These are phyloP conservation scores for Microtus montanus DNA, from an alignment of 2,113 vertebrate genomes.

Conservation along the genomic window DNA sequence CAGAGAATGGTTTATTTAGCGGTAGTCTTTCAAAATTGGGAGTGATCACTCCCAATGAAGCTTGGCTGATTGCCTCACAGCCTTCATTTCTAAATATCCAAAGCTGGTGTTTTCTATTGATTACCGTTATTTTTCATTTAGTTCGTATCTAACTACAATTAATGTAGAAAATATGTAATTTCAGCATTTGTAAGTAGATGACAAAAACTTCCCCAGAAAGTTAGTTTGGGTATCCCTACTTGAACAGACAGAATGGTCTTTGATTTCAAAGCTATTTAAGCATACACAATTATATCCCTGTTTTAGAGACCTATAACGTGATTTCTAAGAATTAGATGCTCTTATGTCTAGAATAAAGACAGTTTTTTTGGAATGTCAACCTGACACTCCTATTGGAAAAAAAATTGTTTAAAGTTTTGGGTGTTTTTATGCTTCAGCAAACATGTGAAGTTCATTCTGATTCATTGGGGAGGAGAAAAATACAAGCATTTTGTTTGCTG, in stretches of 20 bases:
- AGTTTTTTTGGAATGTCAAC: not conserved
- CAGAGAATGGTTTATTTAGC: conserved; percentile 15
- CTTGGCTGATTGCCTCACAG: not conserved
- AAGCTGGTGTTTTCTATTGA: not conserved
- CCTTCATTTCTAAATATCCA: not conserved
- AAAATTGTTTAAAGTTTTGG: not conserved
- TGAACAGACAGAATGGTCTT: not conserved
- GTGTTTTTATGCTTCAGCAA: not conserved
- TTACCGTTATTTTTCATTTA: not conserved
- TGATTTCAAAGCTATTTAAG: conserved; percentile 43
- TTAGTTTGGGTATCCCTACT: not conserved
- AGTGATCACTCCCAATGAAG: not conserved
- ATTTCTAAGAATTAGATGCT: not conserved
- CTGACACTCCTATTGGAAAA: not conserved
- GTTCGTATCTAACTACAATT: not conserved
- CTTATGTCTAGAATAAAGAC: not conserved
- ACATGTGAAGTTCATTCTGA: not conserved
- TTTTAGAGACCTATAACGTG: not conserved
- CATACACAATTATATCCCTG: not conserved
- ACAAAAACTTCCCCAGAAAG: not conserved
- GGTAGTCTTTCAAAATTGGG: not conserved
- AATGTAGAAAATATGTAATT: not conserved
- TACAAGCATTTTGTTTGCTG: not conserved
- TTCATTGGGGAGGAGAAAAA: not conserved
- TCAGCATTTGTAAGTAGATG: not conserved